A percentile compares a stretch with the other conserved stretches of the same genome.
phyloP scores from a whole-genome alignment of 2,797 vertebrate species.

The Microcaecilia unicolor region DNA sequence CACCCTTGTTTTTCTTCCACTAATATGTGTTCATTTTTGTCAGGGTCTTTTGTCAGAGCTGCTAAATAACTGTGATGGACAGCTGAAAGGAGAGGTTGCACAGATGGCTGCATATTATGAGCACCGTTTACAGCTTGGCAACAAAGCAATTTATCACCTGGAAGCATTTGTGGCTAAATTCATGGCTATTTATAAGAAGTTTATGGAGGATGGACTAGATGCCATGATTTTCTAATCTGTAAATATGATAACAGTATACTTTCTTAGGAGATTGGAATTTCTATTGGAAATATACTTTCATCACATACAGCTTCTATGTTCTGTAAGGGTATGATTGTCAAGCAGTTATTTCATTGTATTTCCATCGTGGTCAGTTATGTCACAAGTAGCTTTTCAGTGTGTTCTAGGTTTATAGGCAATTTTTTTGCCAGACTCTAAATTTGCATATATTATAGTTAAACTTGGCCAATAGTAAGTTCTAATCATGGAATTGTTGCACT shows the following conservation, averaged over 20 bases:
- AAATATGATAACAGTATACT: neutral
- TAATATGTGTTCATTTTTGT: neutral
- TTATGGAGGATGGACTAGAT: constrained; percentile 95
- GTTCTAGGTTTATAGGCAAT: too few species aligned
- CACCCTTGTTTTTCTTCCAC: too few species aligned
- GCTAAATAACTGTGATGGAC: constrained; percentile 88
- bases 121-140: constrained; percentile 88
- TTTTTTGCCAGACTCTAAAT: too few species aligned
- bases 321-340: too few species aligned
- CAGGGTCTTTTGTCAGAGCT: constrained; percentile 85
- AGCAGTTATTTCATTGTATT: too few species aligned
- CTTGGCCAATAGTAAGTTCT: too few species aligned
- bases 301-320: neutral
- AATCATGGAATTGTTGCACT: too few species aligned
- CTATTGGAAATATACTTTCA: neutral
- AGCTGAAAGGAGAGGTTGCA: constrained; percentile 87
- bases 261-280: neutral
- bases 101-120: constrained; percentile 92
- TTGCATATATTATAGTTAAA: too few species aligned
- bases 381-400: too few species aligned
- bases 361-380: too few species aligned
- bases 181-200: constrained; percentile 96
- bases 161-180: constrained; percentile 95
- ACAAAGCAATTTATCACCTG: constrained; percentile 91
- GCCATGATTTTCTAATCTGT: constrained; percentile 79